Evolutionary conservation across 2,113 vertebrate genomes (phyloP).

Genomic region (Hirundichthys speculiger): DNA sequence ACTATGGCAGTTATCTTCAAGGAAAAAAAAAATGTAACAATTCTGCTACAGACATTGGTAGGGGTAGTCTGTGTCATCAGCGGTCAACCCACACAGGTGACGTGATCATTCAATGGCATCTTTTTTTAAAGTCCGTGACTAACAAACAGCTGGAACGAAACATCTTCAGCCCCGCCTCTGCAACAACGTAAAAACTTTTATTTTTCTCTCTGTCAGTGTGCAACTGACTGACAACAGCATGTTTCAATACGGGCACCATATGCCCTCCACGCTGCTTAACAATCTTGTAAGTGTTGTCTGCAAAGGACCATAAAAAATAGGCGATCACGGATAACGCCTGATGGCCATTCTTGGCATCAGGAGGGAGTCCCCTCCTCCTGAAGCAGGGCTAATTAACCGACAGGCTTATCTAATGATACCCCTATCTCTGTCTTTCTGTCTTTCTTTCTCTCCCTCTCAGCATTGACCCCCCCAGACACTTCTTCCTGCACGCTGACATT

Average conservation of each 20-base stretch:
- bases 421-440: conserved; percentile 59
- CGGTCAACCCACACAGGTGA: conserved; percentile 47
- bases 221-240: conserved; percentile 60
- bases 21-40: background rate
- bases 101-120: conserved; percentile 33
- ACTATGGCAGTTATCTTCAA: conserved; percentile 25
- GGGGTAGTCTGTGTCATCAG: conserved; percentile 22
- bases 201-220: conserved; percentile 62
- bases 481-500: conserved; percentile 75
- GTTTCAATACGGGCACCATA: conserved; percentile 70
- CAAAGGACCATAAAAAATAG: conserved; percentile 76
- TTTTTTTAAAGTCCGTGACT: conserved; percentile 48
- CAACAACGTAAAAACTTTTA: conserved; percentile 58
- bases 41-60: background rate
- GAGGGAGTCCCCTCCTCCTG: conserved; percentile 67
- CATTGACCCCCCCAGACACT: conserved; percentile 61
- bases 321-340: conserved; percentile 69
- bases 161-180: conserved; percentile 47
- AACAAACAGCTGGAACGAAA: conserved; percentile 64
- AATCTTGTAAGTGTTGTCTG: conserved; percentile 68
- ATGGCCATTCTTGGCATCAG: conserved; percentile 75
- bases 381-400: conserved; percentile 78
- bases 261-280: conserved; percentile 77
- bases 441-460: conserved; percentile 59
- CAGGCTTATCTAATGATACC: conserved; percentile 81